phyloP scores from a whole-genome alignment of 2,113 vertebrate genomes.

The Tetraodon nigroviridis region DNA sequence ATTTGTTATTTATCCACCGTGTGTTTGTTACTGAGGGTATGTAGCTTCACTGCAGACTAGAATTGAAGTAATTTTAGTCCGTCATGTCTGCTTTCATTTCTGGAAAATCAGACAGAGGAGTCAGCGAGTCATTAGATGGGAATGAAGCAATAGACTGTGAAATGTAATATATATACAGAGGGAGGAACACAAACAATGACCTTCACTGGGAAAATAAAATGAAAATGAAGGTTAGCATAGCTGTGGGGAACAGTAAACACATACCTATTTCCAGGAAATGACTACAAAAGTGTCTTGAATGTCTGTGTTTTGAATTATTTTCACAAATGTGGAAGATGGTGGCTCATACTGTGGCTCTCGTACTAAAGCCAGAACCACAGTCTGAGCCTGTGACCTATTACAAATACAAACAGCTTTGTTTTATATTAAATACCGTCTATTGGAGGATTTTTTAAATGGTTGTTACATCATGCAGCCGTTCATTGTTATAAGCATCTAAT shows the following conservation, averaged over 20 bases:
- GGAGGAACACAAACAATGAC: slow-evolving; percentile 50
- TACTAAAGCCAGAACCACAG: too few relatives aligned
- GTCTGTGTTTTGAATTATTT: too few relatives aligned
- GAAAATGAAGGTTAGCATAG: slow-evolving; percentile 36
- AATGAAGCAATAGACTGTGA: slow-evolving; percentile 71
- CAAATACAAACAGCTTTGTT: too few relatives aligned
- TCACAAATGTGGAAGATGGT: too few relatives aligned
- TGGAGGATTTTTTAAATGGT: too few relatives aligned
- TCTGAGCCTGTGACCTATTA: too few relatives aligned
- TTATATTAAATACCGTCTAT: too few relatives aligned
- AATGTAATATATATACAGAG: slow-evolving; percentile 67
- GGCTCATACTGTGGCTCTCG: too few relatives aligned
- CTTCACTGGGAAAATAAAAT: slow-evolving; percentile 47
- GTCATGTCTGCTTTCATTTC: slow-evolving; percentile 69
- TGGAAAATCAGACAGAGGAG: slow-evolving; percentile 65
- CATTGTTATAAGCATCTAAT: too few relatives aligned
- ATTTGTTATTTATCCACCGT: slow-evolving; percentile 54
- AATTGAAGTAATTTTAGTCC: slow-evolving; percentile 66
- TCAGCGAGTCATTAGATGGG: slow-evolving; percentile 65
- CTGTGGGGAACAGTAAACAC: slow-evolving; percentile 32
- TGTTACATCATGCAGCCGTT: too few relatives aligned
- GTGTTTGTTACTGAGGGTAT: slow-evolving; percentile 24
- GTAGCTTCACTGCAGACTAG: slow-evolving; percentile 40
- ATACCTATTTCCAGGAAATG: slow-evolving; percentile 9
- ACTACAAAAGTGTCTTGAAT: slow-evolving; percentile 1